Evolutionary conservation across 2,797 vertebrate genomes (phyloP), one percentile per base, ranked within the genome.

Genomic region (Bovichtus diacanthus): DNA sequence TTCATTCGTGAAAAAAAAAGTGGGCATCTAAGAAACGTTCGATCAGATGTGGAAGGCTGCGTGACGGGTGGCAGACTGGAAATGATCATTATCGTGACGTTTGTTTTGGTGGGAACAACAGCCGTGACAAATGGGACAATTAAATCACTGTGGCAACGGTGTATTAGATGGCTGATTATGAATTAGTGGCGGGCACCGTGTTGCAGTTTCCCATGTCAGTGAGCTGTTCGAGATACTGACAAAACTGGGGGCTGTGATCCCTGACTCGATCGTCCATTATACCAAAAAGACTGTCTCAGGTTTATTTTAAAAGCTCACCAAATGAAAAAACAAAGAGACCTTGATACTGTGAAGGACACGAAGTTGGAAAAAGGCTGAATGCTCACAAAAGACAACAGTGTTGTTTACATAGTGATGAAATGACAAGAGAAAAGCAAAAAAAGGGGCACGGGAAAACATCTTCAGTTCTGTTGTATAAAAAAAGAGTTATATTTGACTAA

Each of bases 41-140:
- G 65, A 78, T 87, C 80, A 87, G 80, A 83, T 72, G 82, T 68
- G 76, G 75, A 86, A 84, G 84, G 75, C 84, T 67, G 86, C 6
- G 46, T 89, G 82, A 89, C 55, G 78, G 86, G 74, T 39, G 70
- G 80, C 80, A 77, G 86, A 79, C 78, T 81, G 84, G 79, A 88
- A 88, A 92, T 59, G 81, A 93, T 94, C 88, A 86, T 93, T 93
- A 93, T 92, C 87, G 54, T 84, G 91, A 89, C 89, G 87, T 93
- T 93, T 94, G 90, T 93, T 93, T 93, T 91, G 87, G 87, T 75
- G 85, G 70, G 90, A 91, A 94, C 91, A 91, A 91, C 93, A 90
- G 90, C 88, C 83, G 74, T 94, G 94, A 95, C 92, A 93, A 95
- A 95, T 94, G 89, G 88, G 87, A 92, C 92, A 93, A 95, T 95